Evolutionary conservation across 2,888 invertebrate genomes (phyloP).

Genomic region (Lumbricus terrestris): DNA sequence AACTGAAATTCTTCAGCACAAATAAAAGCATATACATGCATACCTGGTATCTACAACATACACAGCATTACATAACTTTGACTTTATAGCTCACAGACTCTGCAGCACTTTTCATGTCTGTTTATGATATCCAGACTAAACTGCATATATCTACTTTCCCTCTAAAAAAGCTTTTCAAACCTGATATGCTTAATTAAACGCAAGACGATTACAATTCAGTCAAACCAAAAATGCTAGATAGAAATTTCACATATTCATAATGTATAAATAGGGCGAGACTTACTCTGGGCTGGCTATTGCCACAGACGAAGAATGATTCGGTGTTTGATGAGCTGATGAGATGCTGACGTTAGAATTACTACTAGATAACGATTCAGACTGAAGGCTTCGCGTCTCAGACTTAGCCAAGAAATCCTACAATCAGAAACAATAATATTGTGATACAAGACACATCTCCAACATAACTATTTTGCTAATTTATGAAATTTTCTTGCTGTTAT

Average conservation of each 20-base stretch:
- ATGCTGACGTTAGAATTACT: constrained; percentile 14
- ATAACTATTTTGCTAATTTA: no score
- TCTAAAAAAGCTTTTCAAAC: not conserved
- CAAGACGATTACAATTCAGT: not conserved
- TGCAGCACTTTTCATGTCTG: no score
- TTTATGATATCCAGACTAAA: not conserved
- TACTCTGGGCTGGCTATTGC: not conserved
- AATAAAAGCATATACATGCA: not conserved
- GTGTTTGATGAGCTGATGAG: not conserved
- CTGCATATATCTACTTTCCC: not conserved
- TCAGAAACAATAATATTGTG: no score
- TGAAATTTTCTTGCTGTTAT: no score
- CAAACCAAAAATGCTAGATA: not conserved
- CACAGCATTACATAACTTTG: not conserved
- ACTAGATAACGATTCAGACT: not conserved
- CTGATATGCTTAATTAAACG: not conserved
- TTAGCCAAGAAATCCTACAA: constrained; percentile 6
- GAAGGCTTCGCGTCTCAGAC: not conserved
- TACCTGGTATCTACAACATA: no score
- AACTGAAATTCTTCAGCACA: not conserved
- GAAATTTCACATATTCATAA: not conserved
- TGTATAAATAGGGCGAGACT: not conserved
- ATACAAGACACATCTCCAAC: not conserved
- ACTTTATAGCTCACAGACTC: not conserved
- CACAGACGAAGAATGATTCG: not conserved